A percentile compares a stretch with the other conserved stretches of the same genome.
Evolutionary conservation across 1,140 invertebrate genomes (phyloP).

Genomic region (Nasonia vitripennis): DNA sequence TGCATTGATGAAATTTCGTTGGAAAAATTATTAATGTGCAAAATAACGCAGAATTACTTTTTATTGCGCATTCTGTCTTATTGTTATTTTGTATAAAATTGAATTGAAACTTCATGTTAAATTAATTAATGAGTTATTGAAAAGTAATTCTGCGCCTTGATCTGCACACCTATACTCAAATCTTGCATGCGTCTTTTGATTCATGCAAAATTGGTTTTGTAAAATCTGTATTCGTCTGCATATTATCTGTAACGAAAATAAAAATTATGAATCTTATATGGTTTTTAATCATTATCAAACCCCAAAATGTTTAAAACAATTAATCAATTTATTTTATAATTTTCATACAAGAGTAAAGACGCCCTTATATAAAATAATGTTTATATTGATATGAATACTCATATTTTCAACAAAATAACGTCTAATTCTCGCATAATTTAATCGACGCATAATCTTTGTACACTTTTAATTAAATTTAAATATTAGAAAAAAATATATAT

Average conservation of each 20-base stretch:
- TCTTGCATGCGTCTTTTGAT: slow-evolving; percentile 20
- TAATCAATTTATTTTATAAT: slow-evolving; percentile 37
- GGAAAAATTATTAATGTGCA: slow-evolving; percentile 16
- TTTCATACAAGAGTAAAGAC: slow-evolving; percentile 19
- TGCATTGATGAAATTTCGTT: slow-evolving; percentile 34
- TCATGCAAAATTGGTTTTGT: slow-evolving; percentile 46
- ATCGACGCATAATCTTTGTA: neutral
- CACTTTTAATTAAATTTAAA: slow-evolving; percentile 1
- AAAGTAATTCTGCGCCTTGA: slow-evolving; percentile 23
- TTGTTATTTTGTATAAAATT: neutral
- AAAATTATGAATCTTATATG: slow-evolving; percentile 37
- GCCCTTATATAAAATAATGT: slow-evolving; percentile 13
- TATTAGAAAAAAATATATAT: slow-evolving; percentile 21
- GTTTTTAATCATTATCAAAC: neutral
- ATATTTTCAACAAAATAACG: slow-evolving; percentile 17
- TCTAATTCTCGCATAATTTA: slow-evolving; percentile 12
- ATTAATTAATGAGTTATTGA: neutral
- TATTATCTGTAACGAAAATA: slow-evolving; percentile 48
- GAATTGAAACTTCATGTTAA: neutral
- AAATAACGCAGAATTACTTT: slow-evolving; percentile 29
- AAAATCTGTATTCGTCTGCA: slow-evolving; percentile 51
- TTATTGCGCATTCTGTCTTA: neutral
- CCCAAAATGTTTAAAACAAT: slow-evolving; percentile 1
- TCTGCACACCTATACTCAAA: slow-evolving; percentile 8
- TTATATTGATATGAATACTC: neutral